Evolutionary conservation across 2,113 vertebrate species (phyloP), one percentile per base, ranked within the genome.

Genomic region (Triplophysa siluroides): DNA sequence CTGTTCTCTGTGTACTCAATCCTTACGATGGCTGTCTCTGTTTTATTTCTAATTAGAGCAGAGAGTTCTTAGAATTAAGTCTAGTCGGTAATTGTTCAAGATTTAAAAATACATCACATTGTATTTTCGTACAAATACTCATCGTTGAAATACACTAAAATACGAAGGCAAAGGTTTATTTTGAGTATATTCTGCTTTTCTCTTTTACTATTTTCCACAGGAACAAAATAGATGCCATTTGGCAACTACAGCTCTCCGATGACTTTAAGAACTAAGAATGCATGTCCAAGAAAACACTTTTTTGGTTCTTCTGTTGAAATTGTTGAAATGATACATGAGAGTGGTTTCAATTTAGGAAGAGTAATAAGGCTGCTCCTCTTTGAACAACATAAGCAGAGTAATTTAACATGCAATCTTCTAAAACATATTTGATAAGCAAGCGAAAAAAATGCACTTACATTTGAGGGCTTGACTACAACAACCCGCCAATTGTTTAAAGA

Each of bases 361-460:
- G 43, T 14, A 23, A 75, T 47, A 75, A 56, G n/a, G 21, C 2
- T 2, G 9, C 72, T 62, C 21, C 45, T 45, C 6, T 62, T 72
- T 58, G 13, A 73, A 58, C 54, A 43, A 9, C 71, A 60, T 14
- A 61, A 60, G 6, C 26, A 23, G 29, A 23, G 54, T 73, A 41
- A 73, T 73, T 60, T 21, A 43, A 23, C 70, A 29, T 43, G 33
- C 52, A 60, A 60, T 72, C 29, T 58, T 72, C 52, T 58, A 9
- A n/a, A 21, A 21, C 38, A 62, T 74, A 61, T 74, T 61, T 74
- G 56, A 8, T 26, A 23, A 45, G 21, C 19, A 56, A 16, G n/a
- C 54, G 4, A 5, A 58, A 8, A n/a, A 58, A 56, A 58, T 16
- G 50, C 13, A 18, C 14, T 8, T 58, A 58, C 9, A 58, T n/a